A percentile compares a stretch with the other conserved stretches of the same genome.
Evolutionary conservation across 2,888 invertebrate species (phyloP).

Genomic region (Cataglyphis altisquamis): DNA sequence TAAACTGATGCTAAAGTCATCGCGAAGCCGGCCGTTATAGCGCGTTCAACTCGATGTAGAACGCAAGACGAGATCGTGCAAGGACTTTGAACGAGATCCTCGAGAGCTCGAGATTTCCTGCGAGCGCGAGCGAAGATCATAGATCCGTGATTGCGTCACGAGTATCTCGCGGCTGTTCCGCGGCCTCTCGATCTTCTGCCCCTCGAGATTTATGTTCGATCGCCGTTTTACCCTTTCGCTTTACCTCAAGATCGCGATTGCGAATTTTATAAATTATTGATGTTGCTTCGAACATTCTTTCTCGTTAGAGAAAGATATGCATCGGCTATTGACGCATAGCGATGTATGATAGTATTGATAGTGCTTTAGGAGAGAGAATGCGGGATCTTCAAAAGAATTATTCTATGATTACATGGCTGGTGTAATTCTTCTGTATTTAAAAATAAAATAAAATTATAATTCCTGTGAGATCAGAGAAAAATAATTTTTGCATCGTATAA

Average conservation of each 20-base stretch:
- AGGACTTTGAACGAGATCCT: conserved; percentile 52
- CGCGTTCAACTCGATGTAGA: conserved; percentile 42
- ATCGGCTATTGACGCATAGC: conserved; percentile 16
- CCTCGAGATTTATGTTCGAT: conserved; percentile 59
- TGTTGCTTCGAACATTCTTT: conserved; percentile 27
- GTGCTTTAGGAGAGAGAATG: not conserved
- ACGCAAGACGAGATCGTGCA: conserved; percentile 58
- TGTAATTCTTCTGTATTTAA: not conserved
- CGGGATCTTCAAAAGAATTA: not conserved
- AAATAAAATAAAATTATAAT: not conserved
- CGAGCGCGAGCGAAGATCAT: conserved; percentile 61
- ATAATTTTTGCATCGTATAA: not conserved
- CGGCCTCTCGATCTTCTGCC: conserved; percentile 61
- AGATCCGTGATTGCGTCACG: conserved; percentile 74
- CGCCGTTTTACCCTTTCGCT: conserved; percentile 36
- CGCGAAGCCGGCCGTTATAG: conserved; percentile 58
- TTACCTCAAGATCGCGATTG: conserved; percentile 50
- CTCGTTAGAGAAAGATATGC: conserved; percentile 9
- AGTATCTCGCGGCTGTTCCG: conserved; percentile 37
- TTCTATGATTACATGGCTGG: not conserved
- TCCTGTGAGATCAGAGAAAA: not conserved
- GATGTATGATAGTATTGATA: not conserved
- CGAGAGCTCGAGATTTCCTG: conserved; percentile 63
- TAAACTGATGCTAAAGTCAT: conserved; percentile 81
- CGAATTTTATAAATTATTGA: conserved; percentile 49